Conservation (phyloP, 2,888 invertebrate genomes). For the Altica lythri region DNA sequence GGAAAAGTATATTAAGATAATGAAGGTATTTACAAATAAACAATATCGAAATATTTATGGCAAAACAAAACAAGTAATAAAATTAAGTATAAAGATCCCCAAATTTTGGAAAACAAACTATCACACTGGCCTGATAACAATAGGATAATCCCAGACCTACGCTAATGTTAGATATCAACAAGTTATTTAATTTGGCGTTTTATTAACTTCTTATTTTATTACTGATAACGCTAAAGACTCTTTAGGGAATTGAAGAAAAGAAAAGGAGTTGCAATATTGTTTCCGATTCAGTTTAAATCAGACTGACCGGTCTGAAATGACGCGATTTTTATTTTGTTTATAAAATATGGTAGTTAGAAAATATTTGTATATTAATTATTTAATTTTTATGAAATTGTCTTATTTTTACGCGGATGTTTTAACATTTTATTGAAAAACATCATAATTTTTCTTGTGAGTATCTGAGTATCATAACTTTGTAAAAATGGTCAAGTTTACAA, state of each 20-base stretch:
- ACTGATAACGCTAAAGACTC: not conserved
- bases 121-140: too few relatives aligned
- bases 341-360: constrained; percentile 50
- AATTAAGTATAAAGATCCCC: too few relatives aligned
- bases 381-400: constrained; percentile 51
- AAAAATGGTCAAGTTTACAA: constrained; percentile 69
- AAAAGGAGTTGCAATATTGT: not conserved
- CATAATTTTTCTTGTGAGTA: not conserved
- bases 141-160: constrained; percentile 2
- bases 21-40: too few relatives aligned
- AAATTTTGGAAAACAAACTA: too few relatives aligned
- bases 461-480: not conserved
- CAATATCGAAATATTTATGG: too few relatives aligned
- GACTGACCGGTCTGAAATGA: too few relatives aligned
- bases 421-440: not conserved
- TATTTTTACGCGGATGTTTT: constrained; percentile 43
- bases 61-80: too few relatives aligned
- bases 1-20: too few relatives aligned
- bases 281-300: too few relatives aligned
- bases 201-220: not conserved
- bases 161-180: constrained; percentile 8
- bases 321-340: too few relatives aligned
- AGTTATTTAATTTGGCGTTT: too few relatives aligned
- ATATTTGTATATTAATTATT: constrained; percentile 52
- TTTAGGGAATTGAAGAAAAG: not conserved